Percentiles rank a stretch among this genome's conserved stretches.
These are phyloP conservation scores for Hydrolagus colliei DNA, from an alignment of 2,797 vertebrate genomes.

Conservation along the genomic window DNA sequence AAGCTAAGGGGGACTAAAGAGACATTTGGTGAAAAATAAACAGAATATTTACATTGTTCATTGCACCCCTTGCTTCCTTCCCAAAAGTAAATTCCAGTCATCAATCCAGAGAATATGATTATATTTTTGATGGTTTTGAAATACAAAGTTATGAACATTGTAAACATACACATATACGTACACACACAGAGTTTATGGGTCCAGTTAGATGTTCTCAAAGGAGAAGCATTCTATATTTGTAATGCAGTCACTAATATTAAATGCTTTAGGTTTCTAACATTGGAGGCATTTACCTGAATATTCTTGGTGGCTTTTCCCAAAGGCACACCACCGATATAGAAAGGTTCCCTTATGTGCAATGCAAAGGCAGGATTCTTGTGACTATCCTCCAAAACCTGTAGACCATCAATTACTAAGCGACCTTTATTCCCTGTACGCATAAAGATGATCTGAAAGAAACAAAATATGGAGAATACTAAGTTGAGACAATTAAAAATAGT, in stretches of 20 bases:
- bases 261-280: neutral
- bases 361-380: conserved; percentile 42
- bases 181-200: neutral
- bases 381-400: conserved; percentile 66
- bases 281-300: conserved; percentile 66
- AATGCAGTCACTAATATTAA: neutral
- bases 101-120: neutral
- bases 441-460: conserved; percentile 66
- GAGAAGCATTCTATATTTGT: neutral
- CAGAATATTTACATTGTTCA: no score
- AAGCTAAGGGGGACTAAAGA: neutral
- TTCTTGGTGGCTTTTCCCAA: conserved; percentile 73
- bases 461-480: neutral
- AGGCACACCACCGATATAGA: conserved; percentile 83
- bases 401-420: conserved; percentile 74
- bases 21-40: neutral
- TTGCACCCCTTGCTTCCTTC: neutral
- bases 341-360: conserved; percentile 67
- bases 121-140: neutral
- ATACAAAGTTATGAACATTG: no score
- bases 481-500: neutral
- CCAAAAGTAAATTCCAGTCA: neutral
- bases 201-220: neutral
- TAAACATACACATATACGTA: no score
- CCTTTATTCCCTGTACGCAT: conserved; percentile 66